Evolutionary conservation across 2,113 vertebrate species (phyloP), one percentile per base, ranked within the genome.

Genomic region (Lophius piscatorius): DNA sequence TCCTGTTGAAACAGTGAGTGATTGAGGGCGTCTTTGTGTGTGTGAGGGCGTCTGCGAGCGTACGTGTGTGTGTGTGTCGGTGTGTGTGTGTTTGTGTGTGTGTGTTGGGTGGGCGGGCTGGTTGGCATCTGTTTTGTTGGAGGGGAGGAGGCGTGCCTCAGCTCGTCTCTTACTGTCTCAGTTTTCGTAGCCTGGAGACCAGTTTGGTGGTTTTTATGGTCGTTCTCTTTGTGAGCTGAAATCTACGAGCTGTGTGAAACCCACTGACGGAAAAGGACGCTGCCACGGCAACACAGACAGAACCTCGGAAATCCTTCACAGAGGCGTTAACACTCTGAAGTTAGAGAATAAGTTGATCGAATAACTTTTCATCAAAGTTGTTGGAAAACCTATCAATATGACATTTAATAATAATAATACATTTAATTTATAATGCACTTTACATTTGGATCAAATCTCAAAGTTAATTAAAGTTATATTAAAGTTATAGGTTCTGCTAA

Each of bases 151-250:
- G 64, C 73, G 49, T 72, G 81, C 59, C 49, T 1, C 26, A 1
- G 49, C 75, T 26, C 35, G 77, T 42, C 47, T 23, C 18, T 2
- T 49, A 35, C 38, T 6, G 28, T 48, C 63, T 67, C 57, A 18
- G 41, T 70, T 80, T 83, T 56, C 14, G 70, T 81, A 41, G 78
- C 85, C 85, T 3, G 63, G 65, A 81, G 85, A 73, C 64, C 36
- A 4, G 45, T 45, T 72, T 75, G 45, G n/a, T 9, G 34, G 24
- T 10, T 57, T 60, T 50, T 16, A 16, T 29, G 36, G 38, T 38
- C 39, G 3, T 16, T 4, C 29, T 26, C 64, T 61, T 82, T 80
- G 75, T 80, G 6, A 46, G 2, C 21, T 29, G 51, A 46, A 67
- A 82, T 78, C 35, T 64, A 80, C 51, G 63, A 57, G 47, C 60